phyloP scores from a whole-genome alignment of 2,797 vertebrate species.

The Balearica regulorum region DNA sequence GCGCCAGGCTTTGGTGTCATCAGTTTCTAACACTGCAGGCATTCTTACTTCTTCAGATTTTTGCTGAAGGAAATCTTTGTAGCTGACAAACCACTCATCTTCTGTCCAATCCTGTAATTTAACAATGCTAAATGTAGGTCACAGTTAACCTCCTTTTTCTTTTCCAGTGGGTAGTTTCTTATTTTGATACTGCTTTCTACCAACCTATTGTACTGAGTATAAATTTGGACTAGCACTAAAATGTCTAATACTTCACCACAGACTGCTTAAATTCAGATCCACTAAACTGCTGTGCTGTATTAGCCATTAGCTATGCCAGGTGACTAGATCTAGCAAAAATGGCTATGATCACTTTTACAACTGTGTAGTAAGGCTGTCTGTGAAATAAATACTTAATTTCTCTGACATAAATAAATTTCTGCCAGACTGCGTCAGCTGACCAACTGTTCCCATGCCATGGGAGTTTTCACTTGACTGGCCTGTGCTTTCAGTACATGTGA shows the following conservation, averaged over 20 bases:
- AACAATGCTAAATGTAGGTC: not conserved
- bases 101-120: not conserved
- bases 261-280: not conserved
- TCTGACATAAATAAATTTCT: not conserved
- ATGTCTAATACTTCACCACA: not conserved
- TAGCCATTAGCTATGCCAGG: not conserved
- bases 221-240: not conserved
- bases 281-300: not conserved
- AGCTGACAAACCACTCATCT: not conserved
- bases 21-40: not conserved
- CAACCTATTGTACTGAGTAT: not conserved
- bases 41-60: not conserved
- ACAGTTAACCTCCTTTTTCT: not conserved
- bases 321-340: not conserved
- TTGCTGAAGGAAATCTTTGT: not conserved
- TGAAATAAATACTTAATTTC: not conserved
- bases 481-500: not conserved
- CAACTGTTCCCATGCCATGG: not conserved
- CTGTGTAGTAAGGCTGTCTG: not conserved
- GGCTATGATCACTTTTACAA: not conserved
- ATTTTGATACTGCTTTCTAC: not conserved
- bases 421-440: not conserved
- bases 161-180: not conserved
- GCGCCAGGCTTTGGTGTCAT: not conserved
- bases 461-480: not conserved